phyloP scores from a whole-genome alignment of 1,140 invertebrate genomes.

The Leucophenga varia region DNA sequence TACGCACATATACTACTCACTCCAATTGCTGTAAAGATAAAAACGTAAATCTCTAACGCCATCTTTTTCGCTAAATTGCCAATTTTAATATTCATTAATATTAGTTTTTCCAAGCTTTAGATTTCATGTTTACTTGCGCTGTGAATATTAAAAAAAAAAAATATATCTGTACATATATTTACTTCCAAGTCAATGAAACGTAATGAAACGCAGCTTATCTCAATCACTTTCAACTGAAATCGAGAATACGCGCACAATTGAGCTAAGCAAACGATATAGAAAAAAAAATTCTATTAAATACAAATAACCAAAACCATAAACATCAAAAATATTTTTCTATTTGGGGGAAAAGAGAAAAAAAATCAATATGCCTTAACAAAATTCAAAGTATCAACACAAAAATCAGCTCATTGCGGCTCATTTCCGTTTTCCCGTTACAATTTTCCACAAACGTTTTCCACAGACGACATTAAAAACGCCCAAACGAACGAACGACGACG shows the following conservation, averaged over 20 bases:
- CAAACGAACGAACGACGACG: constrained; percentile 7
- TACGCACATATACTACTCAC: no score
- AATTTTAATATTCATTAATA: constrained; percentile 50
- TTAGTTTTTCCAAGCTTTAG: constrained; percentile 25
- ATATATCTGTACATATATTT: constrained; percentile 36
- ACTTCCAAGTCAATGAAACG: not conserved
- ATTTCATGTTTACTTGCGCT: not conserved
- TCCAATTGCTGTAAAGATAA: no score
- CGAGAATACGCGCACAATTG: constrained; percentile 9
- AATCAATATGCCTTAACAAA: constrained; percentile 22
- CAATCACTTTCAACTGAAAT: constrained; percentile 24
- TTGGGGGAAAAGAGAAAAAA: no score
- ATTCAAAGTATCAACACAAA: not conserved
- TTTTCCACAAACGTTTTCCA: no score
- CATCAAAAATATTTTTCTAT: constrained; percentile 37
- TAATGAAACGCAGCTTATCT: not conserved
- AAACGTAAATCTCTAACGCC: no score
- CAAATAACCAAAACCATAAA: constrained; percentile 42
- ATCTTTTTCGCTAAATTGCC: constrained; percentile 29
- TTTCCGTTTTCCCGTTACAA: constrained; percentile 1
- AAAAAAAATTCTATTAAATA: constrained; percentile 11
- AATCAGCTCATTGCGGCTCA: constrained; percentile 6
- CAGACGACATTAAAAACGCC: no score
- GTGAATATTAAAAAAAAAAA: no score
- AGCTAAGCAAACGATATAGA: not conserved